Evolutionary conservation across 2,888 invertebrate species (phyloP).

Genomic region (Catocala sponsa): DNA sequence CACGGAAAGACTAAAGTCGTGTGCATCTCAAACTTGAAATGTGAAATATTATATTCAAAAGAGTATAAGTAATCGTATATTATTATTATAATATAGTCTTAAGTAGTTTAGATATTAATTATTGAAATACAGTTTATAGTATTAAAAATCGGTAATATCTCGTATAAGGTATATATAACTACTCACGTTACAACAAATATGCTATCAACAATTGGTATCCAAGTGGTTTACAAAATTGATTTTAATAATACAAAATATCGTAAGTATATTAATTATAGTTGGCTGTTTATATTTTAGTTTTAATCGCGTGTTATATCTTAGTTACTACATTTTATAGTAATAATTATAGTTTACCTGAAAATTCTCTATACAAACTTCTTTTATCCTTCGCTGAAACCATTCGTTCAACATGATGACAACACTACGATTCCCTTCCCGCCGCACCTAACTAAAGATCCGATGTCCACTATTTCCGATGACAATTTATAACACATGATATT

Average conservation of each 20-base stretch:
- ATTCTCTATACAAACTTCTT: slow-evolving; percentile 69
- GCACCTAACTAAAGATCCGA: slow-evolving; percentile 70
- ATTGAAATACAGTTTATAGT: no score
- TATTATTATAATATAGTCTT: no score
- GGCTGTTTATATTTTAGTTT: not conserved
- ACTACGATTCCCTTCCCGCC: slow-evolving; percentile 62
- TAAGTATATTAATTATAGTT: no score
- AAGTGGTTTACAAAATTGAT: not conserved
- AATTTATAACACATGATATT: slow-evolving; percentile 85
- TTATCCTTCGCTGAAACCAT: slow-evolving; percentile 81
- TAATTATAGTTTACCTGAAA: slow-evolving; percentile 70
- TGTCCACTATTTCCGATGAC: slow-evolving; percentile 60
- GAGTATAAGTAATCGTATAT: no score
- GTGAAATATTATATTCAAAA: no score
- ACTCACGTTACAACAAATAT: no score
- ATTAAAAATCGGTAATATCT: no score
- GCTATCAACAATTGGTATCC: no score
- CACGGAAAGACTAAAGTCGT: no score
- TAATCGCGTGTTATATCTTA: not conserved
- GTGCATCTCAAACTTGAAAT: no score
- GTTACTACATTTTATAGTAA: not conserved
- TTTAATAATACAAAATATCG: not conserved
- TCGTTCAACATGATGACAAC: slow-evolving; percentile 85
- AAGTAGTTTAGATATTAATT: no score
- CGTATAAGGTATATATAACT: no score